phyloP scores from a whole-genome alignment of 1,140 invertebrate species.

The Ips nitidus region DNA sequence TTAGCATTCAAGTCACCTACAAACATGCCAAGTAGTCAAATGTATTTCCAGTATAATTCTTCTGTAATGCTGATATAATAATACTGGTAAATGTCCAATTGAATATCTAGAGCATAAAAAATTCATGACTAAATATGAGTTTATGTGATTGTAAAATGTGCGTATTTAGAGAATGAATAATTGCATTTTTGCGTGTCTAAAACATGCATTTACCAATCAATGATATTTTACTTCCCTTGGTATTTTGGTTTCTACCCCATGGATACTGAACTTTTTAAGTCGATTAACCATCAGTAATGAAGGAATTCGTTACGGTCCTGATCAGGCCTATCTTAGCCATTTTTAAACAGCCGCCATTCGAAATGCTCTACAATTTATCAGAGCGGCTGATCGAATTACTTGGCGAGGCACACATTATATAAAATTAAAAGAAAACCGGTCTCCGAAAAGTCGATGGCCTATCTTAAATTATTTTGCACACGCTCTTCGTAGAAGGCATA shows the following conservation, averaged over 20 bases:
- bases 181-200: neutral
- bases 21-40: too few relatives aligned
- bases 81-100: too few relatives aligned
- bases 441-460: conserved; percentile 38
- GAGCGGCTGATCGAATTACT: conserved; percentile 33
- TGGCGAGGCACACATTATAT: conserved; percentile 33
- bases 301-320: neutral
- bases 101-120: too few relatives aligned
- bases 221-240: too few relatives aligned
- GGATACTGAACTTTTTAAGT: too few relatives aligned
- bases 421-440: conserved; percentile 40
- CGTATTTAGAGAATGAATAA: neutral
- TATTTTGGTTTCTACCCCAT: too few relatives aligned
- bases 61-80: too few relatives aligned
- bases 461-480: conserved; percentile 43
- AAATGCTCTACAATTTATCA: conserved; percentile 37
- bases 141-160: neutral
- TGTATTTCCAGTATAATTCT: too few relatives aligned
- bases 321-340: neutral
- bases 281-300: too few relatives aligned
- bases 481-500: conserved; percentile 35
- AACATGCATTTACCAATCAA: too few relatives aligned
- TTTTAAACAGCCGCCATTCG: conserved; percentile 18
- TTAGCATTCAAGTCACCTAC: too few relatives aligned
- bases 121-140: too few relatives aligned